Base-by-base conservation (phyloP, 2,888 invertebrate species). In the Notocelia uddmanniana region DNA sequence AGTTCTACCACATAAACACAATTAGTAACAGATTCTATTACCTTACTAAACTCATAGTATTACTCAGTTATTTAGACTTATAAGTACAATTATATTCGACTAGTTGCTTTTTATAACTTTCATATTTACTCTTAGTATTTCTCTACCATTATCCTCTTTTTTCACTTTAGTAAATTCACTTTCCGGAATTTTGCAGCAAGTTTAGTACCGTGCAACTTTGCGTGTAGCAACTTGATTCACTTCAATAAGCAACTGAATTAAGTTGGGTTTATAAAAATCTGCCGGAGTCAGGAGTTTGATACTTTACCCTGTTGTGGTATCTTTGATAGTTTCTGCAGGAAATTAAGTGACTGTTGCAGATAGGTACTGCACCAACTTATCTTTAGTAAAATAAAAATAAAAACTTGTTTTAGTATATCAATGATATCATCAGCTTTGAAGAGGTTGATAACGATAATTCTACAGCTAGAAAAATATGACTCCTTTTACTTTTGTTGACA, bases 211-310 rank as follows among this genome's bases (percentile, higher is more conserved):
- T 48, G 48, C 50, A 72, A 72, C 55, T 72, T 72, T 50, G 55
- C 62, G 67, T 67, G 60, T 72, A 67, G 60, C 52, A 64, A 72
- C 67, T 72, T 72, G 79, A 82, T 90, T 90, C 90, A 89, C 87
- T 90, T 80, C 78, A 78, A 86, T 88, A 91, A 91, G 88, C 85
- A 85, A 90, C 90, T 88, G 82, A 84, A 89, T 89, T 86, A 89
- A 87, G 88, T 88, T 85, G 87, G 87, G 88, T 90, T 89, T 89
- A 87, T 84, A 85, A 54, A 54, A 64, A 64, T 64, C 64, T 64
- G 64, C 37, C 5, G 11, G 54, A 64, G 64, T 64, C 52, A 64
- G 64, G 52, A 64, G 64, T 54, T 64, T 64, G 64, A 64, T 64
- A 64, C 64, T 64, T 37, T 50, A 21, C 60, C 45, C 34, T 52